Percentiles rank a stretch among this genome's conserved stretches.
These are phyloP conservation scores for Dromas ardeola DNA, from an alignment of 2,113 vertebrate species.

Conservation along the genomic window DNA sequence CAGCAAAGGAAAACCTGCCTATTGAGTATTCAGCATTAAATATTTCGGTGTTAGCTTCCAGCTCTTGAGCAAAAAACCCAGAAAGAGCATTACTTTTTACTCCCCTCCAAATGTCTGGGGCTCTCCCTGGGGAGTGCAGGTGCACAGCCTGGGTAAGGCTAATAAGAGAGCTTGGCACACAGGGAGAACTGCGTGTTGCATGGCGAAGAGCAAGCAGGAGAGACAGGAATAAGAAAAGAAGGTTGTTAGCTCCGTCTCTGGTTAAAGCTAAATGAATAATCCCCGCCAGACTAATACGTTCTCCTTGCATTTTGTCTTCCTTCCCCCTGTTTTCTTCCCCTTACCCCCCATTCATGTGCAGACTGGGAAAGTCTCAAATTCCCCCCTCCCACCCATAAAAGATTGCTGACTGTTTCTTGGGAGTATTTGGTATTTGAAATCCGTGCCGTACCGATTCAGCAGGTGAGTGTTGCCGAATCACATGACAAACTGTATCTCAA, in stretches of 20 bases:
- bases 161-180: neutral
- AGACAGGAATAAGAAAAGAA: neutral
- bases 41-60: constrained; percentile 15
- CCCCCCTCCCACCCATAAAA: neutral
- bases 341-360: neutral
- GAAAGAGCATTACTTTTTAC: neutral
- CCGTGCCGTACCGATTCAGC: neutral
- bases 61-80: neutral
- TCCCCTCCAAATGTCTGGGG: neutral
- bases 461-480: constrained; percentile 15
- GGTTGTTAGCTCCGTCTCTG: neutral
- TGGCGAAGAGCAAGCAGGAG: neutral
- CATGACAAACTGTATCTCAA: constrained; percentile 12
- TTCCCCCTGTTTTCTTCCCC: neutral
- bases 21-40: neutral
- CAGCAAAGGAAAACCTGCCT: neutral
- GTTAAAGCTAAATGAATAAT: neutral
- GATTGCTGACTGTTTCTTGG: neutral
- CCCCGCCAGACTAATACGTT: neutral
- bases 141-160: neutral
- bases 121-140: neutral
- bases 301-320: neutral
- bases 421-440: constrained; percentile 24
- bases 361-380: neutral
- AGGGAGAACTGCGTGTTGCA: neutral